Evolutionary conservation across 1,140 invertebrate species (phyloP).

Genomic region (Drosophila novamexicana): DNA sequence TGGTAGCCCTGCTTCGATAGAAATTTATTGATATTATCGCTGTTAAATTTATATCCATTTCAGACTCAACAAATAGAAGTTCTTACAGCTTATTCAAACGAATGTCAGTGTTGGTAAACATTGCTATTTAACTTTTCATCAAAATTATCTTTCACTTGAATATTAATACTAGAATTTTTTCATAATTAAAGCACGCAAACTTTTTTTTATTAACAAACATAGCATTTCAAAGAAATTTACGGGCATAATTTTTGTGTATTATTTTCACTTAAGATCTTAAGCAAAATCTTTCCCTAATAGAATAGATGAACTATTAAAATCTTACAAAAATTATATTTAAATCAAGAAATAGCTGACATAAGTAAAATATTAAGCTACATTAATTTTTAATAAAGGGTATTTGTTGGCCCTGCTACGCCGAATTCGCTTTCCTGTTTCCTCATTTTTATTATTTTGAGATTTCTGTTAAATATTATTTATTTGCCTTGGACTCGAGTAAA

Average conservation of each 20-base stretch:
- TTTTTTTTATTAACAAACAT: no score
- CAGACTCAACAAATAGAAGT: not conserved
- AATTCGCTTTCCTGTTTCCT: conserved; percentile 6
- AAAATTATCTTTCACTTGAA: no score
- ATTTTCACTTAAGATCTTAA: no score
- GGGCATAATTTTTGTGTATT: no score
- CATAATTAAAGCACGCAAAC: no score
- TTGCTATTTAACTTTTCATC: no score
- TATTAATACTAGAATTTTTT: no score
- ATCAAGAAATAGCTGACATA: no score
- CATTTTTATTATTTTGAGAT: conserved; percentile 1
- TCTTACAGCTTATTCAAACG: not conserved
- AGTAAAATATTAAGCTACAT: not conserved
- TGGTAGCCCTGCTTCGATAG: not conserved
- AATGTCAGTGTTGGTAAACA: not conserved
- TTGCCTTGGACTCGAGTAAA: conserved; percentile 22
- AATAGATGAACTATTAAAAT: no score
- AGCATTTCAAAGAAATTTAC: no score
- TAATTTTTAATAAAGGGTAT: not conserved
- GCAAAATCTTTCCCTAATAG: no score
- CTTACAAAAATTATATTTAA: no score
- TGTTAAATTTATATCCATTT: not conserved
- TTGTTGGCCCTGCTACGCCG: not conserved
- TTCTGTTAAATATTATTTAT: conserved; percentile 23
- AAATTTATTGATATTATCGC: not conserved